Evolutionary conservation across 2,797 vertebrate species (phyloP).

Genomic region (Neopelma chrysocephalum): DNA sequence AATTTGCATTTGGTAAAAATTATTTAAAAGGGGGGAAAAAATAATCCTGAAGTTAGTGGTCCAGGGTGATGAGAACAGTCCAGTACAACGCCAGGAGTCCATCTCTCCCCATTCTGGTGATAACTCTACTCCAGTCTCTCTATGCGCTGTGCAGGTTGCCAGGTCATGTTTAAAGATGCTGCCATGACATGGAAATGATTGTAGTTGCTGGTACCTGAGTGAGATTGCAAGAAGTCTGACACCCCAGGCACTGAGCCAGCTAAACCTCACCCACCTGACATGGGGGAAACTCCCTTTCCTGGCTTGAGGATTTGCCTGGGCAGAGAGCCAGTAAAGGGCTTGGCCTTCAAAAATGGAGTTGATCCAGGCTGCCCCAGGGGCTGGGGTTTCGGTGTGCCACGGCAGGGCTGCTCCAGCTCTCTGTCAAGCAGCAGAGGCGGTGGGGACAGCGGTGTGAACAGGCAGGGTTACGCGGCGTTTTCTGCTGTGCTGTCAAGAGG

Average conservation of each 20-base stretch:
- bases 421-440: not conserved
- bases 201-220: not conserved
- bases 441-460: not conserved
- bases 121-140: not conserved
- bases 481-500: not conserved
- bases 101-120: not conserved
- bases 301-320: not conserved
- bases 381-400: not conserved
- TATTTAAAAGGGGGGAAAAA: not conserved
- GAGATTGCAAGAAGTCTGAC: not conserved
- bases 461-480: not conserved
- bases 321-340: not conserved
- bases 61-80: not conserved
- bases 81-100: accelerated
- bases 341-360: not conserved
- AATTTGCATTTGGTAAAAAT: not conserved
- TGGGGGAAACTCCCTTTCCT: not conserved
- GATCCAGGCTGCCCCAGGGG: not conserved
- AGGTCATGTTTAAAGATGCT: not conserved
- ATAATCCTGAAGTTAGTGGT: not conserved
- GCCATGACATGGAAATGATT: not conserved
- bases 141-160: not conserved
- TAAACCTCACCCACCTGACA: not conserved
- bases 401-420: not conserved
- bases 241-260: not conserved